Evolutionary conservation across 92 coral and sea anemone genomes (phyloP), one percentile per base, ranked within the genome.

Genomic region (Parazoanthus darwini): DNA sequence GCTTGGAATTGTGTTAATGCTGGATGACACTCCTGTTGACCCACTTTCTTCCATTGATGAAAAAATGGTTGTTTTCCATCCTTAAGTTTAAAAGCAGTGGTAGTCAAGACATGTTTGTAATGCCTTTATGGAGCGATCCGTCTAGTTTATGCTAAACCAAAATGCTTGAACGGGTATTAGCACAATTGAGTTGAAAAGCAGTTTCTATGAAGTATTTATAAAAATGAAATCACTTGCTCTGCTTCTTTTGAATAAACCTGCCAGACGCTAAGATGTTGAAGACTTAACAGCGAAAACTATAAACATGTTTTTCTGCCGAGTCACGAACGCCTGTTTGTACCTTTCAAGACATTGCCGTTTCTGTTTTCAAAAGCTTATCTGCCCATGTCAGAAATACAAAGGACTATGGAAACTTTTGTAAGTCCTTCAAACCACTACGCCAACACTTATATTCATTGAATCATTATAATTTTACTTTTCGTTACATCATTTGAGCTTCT

Each of bases 11-110:
- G 38, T 70, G 23, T 11, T 37, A 46, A 71, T 8, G 13, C 68
- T 59, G 43, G 70, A 33, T 56, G 87, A 70, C 39, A 84, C 11
- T 54, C 79, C 87, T 29, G 78, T 36, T 70, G 44, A 51, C 4
- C 65, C 65, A 48, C 8, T 22, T 71, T 44, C 11, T 48, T 18
- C 13, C 87, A 29, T 71, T 48, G 79, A 70, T 33, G 79, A 44
- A 51, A 84, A 56, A 71, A 84, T 43, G 43, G 48, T 73, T 84
- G 87, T 84, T 18, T 84, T 84, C 87, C 87, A 84, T 54, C 33
- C 87, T 84, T 71, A 7, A 26, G 35, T 39, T 39, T 39, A 46
- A 23, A 68, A 43, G 43, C 23, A 39, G 7, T 23, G 23, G 23
- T 33, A 80, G 18, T 4, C 56, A 78, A 9, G 43, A n/a, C 14